phyloP scores from a whole-genome alignment of 2,113 vertebrate species.

The Pithys albifrons region DNA sequence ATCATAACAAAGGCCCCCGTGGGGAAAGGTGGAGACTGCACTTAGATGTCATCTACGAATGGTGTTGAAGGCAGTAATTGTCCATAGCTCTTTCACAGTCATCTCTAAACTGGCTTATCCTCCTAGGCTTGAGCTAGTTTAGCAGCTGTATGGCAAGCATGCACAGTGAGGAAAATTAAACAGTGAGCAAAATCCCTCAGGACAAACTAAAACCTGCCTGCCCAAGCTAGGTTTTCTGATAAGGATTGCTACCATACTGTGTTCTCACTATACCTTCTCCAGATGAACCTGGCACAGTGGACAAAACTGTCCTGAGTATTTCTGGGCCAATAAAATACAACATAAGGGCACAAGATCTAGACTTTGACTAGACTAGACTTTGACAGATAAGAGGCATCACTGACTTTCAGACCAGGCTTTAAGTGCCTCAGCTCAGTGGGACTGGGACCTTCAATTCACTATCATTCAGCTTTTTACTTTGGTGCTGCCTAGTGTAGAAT shows the following conservation, averaged over 20 bases:
- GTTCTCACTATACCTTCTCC: not conserved
- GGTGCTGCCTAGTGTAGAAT: not conserved
- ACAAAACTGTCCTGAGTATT: not conserved
- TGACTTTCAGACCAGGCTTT: not conserved
- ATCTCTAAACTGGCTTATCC: not conserved
- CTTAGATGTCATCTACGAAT: not conserved
- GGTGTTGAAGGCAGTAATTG: not conserved
- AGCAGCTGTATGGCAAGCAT: fast-evolving
- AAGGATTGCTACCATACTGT: fast-evolving
- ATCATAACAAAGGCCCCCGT: not conserved
- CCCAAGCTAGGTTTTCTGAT: not conserved
- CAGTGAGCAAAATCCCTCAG: not conserved
- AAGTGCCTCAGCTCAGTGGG: fast-evolving
- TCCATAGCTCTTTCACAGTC: fast-evolving
- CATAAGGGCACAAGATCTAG: not conserved
- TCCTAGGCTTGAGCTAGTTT: not conserved
- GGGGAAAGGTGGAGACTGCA: fast-evolving
- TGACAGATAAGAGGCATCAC: not conserved
- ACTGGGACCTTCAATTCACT: not conserved
- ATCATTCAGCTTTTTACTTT: not conserved
- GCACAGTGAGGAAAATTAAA: not conserved
- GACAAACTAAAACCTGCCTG: not conserved
- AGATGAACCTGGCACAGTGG: fast-evolving
- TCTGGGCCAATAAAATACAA: fast-evolving
- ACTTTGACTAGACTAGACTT: not conserved